Evolutionary conservation across 1,140 invertebrate genomes (phyloP), one percentile per base, ranked within the genome.

Genomic region (Oryctes rhinoceros): DNA sequence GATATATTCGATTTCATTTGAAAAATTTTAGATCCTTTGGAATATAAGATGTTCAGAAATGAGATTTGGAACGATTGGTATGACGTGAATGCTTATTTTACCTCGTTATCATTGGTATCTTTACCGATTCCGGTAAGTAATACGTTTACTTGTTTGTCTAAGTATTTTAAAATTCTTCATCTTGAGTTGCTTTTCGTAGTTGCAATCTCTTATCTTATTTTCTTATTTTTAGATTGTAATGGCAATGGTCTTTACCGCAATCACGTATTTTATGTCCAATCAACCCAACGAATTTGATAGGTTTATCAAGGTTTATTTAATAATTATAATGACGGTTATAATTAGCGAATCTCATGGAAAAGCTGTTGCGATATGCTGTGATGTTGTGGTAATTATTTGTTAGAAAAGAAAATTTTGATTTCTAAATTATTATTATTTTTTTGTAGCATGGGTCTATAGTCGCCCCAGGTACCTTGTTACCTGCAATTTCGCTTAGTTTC

Each of bases 281-380:
- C 47, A 76, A 76, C 47, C 47, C 6, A 49, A 76, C 15, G 75
- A 76, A 47, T 0, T 71, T 24, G 65, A 76, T n/a, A 76, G 75
- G n/a, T 76, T 76, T 20, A 0, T 76, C 10, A 76, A 76, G 9
- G 47, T 59, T 4, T 59, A 59, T 59, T 59, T 59, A 15, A 59
- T 59, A 15, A 1, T 59, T 5, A 59, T 59, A 4, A 59, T 59
- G n/a, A 59, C 53, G 1, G 53, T 59, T 5, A 59, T 59, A n/a
- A 59, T 59, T n/a, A 76, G 75, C 65, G 65, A 35, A 71, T 35
- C 65, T 10, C 65, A 71, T 24, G 65, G 65, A 35, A 71, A 59
- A 71, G 24, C 20, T 4, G 65, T 71, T 1, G 65, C 65, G n/a
- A 37, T 71, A 24, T 35, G 20, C 65, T 71, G 20, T 7, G 35